A percentile compares a stretch with the other conserved stretches of the same genome.
These are phyloP conservation scores for Heliconius cydno DNA, from an alignment of 2,888 invertebrate genomes.

Conservation along the genomic window DNA sequence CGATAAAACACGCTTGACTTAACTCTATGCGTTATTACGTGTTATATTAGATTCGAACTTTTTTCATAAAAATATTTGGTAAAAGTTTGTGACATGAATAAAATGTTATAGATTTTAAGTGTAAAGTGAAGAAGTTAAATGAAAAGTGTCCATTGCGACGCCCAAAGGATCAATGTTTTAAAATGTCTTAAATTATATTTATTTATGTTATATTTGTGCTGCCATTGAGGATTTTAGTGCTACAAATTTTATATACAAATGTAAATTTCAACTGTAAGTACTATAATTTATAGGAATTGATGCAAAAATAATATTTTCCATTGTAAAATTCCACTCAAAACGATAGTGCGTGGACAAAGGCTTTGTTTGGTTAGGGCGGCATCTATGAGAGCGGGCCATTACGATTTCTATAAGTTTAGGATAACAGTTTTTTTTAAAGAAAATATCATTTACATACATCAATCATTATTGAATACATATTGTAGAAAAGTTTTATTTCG, in stretches of 20 bases:
- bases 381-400: background rate
- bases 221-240: background rate
- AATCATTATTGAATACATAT: conserved; percentile 23
- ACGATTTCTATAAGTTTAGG: conserved; percentile 23
- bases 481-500: background rate
- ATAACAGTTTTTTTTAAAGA: conserved; percentile 11
- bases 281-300: background rate
- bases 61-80: background rate
- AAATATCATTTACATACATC: conserved; percentile 24
- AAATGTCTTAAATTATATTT: background rate
- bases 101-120: background rate
- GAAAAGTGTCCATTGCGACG: no score
- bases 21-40: conserved; percentile 5
- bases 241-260: background rate
- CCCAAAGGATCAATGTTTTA: no score
- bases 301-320: conserved; percentile 18
- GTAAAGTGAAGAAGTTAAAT: background rate
- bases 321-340: conserved; percentile 15
- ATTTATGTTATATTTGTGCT: background rate
- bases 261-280: background rate
- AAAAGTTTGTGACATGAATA: background rate
- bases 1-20: background rate
- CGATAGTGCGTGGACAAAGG: background rate
- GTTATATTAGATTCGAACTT: background rate
- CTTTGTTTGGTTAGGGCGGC: conserved; percentile 28